These are phyloP conservation scores for Coleophora deauratella DNA, from an alignment of 2,888 invertebrate species.

Conservation along the genomic window DNA sequence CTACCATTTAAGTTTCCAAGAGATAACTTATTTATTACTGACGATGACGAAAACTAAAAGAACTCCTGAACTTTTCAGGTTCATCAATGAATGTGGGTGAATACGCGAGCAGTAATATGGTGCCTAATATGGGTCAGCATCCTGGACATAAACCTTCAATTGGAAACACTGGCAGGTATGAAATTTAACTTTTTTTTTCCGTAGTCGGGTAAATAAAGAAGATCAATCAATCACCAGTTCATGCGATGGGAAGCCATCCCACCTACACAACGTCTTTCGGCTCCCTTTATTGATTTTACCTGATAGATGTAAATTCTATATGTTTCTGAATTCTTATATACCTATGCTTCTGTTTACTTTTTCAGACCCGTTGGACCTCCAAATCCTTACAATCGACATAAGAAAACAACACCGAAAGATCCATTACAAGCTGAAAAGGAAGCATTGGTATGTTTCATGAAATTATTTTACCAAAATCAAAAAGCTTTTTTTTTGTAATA, in stretches of 20 bases:
- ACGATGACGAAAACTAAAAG: no score
- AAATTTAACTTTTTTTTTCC: no score
- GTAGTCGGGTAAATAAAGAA: no score
- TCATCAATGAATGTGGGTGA: constrained; percentile 29
- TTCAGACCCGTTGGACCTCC: constrained; percentile 59
- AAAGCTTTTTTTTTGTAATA: background rate
- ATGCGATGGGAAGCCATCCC: no score
- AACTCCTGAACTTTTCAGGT: constrained; percentile 11
- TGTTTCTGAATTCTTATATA: no score
- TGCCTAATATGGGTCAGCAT: constrained; percentile 6
- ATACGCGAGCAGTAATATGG: constrained; percentile 21
- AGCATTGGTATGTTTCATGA: constrained; percentile 61
- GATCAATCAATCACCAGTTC: no score
- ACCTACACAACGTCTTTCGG: no score
- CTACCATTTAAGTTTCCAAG: no score
- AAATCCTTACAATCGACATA: constrained; percentile 54
- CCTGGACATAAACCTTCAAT: constrained; percentile 26
- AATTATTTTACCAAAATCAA: background rate
- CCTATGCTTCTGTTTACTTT: constrained; percentile 10
- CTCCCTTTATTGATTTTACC: no score
- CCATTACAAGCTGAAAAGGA: constrained; percentile 74
- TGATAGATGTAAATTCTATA: no score
- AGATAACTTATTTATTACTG: no score
- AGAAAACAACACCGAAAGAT: constrained; percentile 50
- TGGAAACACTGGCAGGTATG: constrained; percentile 33